Percentiles rank a stretch among this genome's conserved stretches.
phyloP scores from a whole-genome alignment of 2,888 invertebrate genomes.

The Hermaeophaga mercurialis region DNA sequence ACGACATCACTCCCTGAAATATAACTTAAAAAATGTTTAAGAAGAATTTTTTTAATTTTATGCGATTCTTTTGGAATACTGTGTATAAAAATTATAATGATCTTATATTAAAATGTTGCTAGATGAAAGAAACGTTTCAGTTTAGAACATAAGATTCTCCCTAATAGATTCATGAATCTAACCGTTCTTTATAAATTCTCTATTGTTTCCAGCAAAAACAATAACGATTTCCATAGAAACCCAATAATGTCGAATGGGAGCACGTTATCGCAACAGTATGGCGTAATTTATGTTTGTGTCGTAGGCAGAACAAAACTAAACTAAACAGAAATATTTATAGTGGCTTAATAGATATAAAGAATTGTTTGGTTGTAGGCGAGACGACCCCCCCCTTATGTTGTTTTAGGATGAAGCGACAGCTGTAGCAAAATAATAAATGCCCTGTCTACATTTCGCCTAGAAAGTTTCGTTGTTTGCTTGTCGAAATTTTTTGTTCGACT shows the following conservation, averaged over 20 bases:
- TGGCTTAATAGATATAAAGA: slow-evolving; percentile 39
- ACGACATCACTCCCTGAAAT: no score
- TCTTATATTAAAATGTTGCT: no score
- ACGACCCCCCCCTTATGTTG: slow-evolving; percentile 43
- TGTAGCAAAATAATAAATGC: slow-evolving; percentile 41
- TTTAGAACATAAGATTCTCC: slow-evolving; percentile 11
- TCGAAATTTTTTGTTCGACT: no score
- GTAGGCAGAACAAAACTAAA: slow-evolving; percentile 40
- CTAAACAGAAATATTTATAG: slow-evolving; percentile 41
- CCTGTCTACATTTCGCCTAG: slow-evolving; percentile 28
- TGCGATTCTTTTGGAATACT: no score
- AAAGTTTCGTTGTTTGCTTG: slow-evolving; percentile 5
- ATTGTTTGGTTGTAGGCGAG: slow-evolving; percentile 39
- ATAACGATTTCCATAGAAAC: slow-evolving; percentile 46
- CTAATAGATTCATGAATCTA: slow-evolving; percentile 16
- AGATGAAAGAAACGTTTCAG: no score
- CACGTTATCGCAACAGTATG: slow-evolving; percentile 41
- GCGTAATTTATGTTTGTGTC: slow-evolving; percentile 38
- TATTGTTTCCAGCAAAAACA: slow-evolving; percentile 42
- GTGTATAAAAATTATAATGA: no score
- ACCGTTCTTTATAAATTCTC: slow-evolving; percentile 35
- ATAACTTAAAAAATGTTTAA: no score
- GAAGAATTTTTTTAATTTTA: no score
- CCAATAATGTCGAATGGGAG: slow-evolving; percentile 44
- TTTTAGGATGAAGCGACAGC: slow-evolving; percentile 39